These are phyloP conservation scores for Beris chalybata DNA, from an alignment of 2,888 invertebrate genomes.

Conservation along the genomic window DNA sequence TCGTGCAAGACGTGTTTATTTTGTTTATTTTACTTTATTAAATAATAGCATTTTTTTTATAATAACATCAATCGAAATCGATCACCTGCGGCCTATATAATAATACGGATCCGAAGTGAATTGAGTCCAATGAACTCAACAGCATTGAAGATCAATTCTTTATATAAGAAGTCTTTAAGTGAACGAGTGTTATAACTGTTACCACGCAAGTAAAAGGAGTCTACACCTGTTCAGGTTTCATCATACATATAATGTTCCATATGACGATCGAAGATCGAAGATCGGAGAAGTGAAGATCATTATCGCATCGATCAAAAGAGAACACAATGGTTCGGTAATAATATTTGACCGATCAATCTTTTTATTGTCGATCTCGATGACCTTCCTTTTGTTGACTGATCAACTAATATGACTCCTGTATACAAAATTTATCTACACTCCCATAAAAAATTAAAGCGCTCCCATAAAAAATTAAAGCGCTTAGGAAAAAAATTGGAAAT, in stretches of 20 bases:
- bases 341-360: conserved; percentile 19
- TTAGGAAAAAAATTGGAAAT: too few relatives aligned
- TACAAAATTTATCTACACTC: conserved; percentile 5
- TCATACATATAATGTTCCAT: not conserved
- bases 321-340: not conserved
- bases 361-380: conserved; percentile 14
- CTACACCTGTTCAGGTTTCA: conserved; percentile 20
- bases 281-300: conserved; percentile 3
- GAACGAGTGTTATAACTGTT: conserved; percentile 10
- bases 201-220: conserved; percentile 5
- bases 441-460: not conserved
- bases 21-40: too few relatives aligned
- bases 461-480: not conserved
- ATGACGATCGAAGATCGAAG: not conserved
- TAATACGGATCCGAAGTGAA: not conserved
- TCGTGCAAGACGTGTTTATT: too few relatives aligned
- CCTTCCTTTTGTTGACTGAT: conserved; percentile 20
- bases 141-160: not conserved
- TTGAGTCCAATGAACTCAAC: conserved; percentile 16
- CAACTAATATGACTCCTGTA: conserved; percentile 16
- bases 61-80: too few relatives aligned
- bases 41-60: too few relatives aligned
- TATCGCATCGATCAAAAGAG: conserved; percentile 14
- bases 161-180: too few relatives aligned
- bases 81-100: too few relatives aligned